Evolutionary conservation across 1,140 invertebrate genomes (phyloP).

Genomic region (Rhyacophila brunnea): DNA sequence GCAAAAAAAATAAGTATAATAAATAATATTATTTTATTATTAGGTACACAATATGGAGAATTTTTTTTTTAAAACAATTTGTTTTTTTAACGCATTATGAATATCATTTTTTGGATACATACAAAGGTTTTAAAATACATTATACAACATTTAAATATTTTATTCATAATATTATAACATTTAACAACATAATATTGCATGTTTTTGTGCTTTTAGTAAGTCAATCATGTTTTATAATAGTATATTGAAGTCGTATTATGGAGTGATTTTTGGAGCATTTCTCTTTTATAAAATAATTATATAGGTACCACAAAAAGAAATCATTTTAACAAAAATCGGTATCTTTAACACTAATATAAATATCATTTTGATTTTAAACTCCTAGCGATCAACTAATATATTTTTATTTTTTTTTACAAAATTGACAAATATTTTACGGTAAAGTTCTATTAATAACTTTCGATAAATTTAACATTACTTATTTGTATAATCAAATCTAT

Average conservation of each 20-base stretch:
- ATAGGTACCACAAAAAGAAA: not conserved
- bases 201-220: not conserved
- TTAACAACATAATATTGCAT: too few species aligned
- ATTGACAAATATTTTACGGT: slow-evolving; percentile 25
- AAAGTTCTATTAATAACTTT: slow-evolving; percentile 23
- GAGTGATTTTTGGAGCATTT: not conserved
- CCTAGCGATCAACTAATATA: slow-evolving; percentile 12
- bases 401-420: slow-evolving; percentile 12
- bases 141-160: too few species aligned
- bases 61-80: too few species aligned
- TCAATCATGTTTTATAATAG: not conserved
- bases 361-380: slow-evolving; percentile 5
- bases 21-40: too few species aligned
- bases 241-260: not conserved
- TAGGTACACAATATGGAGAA: too few species aligned
- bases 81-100: too few species aligned
- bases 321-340: not conserved
- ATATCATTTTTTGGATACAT: too few species aligned
- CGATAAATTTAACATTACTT: slow-evolving; percentile 30
- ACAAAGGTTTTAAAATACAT: too few species aligned
- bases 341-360: slow-evolving; percentile 3
- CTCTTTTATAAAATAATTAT: too few species aligned
- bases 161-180: too few species aligned
- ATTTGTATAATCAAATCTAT: slow-evolving; percentile 22
- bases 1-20: too few species aligned